Conservation (phyloP, 1,140 invertebrate genomes). For the Rhopalosiphum maidis region DNA sequence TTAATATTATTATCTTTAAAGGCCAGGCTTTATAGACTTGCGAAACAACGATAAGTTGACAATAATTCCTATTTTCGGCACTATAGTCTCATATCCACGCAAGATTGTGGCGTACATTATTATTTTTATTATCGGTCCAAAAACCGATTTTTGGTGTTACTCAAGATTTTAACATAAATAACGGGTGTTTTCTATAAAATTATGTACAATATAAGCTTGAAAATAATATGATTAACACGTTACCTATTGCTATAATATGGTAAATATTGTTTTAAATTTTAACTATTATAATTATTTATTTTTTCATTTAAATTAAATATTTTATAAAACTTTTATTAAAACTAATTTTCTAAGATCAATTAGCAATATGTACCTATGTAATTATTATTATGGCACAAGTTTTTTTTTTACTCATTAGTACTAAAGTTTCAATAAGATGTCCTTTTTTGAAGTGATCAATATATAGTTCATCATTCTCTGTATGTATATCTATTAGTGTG, state of each 20-base stretch:
- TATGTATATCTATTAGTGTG: background rate
- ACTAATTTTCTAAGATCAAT: background rate
- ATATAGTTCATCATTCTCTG: background rate
- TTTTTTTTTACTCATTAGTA: background rate
- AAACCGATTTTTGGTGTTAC: background rate
- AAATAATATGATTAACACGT: background rate
- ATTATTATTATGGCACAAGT: background rate
- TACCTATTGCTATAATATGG: background rate
- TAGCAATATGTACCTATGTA: background rate
- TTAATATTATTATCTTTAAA: conserved; percentile 10
- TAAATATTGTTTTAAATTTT: background rate
- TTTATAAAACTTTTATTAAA: background rate
- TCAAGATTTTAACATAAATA: background rate
- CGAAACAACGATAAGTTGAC: conserved; percentile 7
- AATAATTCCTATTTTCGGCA: background rate
- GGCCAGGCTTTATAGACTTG: background rate
- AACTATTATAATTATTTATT: background rate
- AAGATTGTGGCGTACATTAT: background rate
- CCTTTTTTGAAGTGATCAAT: background rate
- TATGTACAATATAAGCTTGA: background rate
- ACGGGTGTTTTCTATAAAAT: background rate
- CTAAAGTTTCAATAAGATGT: background rate
- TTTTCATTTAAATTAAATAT: background rate
- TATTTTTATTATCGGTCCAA: background rate
- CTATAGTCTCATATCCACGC: background rate